These are phyloP conservation scores for Pogona vitticeps DNA, from an alignment of 2,113 vertebrate genomes.

Conservation along the genomic window DNA sequence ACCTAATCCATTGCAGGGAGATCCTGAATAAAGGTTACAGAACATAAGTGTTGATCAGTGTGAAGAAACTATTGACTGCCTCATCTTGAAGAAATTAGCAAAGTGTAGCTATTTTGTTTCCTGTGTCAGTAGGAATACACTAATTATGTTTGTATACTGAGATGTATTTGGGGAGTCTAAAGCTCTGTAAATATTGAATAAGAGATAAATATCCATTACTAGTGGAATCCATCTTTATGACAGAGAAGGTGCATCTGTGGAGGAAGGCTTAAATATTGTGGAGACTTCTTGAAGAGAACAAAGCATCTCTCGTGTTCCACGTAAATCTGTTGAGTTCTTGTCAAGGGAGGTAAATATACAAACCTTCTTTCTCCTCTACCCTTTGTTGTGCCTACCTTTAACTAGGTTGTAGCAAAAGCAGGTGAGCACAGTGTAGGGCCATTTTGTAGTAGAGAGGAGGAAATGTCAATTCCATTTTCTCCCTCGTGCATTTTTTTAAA, in stretches of 20 bases:
- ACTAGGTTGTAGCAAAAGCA: not conserved
- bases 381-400: not conserved
- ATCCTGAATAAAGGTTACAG: constrained; percentile 40
- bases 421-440: no score
- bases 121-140: not conserved
- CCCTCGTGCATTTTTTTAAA: no score
- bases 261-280: not conserved
- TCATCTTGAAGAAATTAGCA: constrained; percentile 33
- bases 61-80: constrained; percentile 47
- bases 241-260: not conserved
- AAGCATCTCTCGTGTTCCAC: not conserved
- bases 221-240: not conserved
- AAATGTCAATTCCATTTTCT: no score
- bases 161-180: not conserved
- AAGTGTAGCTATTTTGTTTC: not conserved
- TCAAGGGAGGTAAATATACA: no score
- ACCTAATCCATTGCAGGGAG: constrained; percentile 32
- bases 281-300: not conserved
- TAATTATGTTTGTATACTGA: constrained; percentile 5
- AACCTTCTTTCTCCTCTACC: not conserved
- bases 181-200: constrained; percentile 29
- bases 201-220: constrained; percentile 23
- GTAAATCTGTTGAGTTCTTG: no score
- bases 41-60: constrained; percentile 40
- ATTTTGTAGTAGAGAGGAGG: no score